Conservation (phyloP, 2,113 vertebrate species). For the Pycnonotus jocosus region DNA sequence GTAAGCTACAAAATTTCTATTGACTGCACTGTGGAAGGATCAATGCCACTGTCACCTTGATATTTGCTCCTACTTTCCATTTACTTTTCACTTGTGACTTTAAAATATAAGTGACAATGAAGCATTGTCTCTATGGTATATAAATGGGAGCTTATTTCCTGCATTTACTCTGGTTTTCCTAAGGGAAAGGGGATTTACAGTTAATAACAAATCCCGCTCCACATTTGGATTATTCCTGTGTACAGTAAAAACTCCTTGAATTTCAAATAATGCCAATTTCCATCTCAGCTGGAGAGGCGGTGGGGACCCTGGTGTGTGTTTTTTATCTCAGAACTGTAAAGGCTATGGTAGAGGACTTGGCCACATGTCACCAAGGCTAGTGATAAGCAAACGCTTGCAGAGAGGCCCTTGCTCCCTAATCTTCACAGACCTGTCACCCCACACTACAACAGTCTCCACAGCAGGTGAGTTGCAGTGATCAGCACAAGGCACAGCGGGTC, state of each 20-base stretch:
- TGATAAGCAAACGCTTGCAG: background rate
- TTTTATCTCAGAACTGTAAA: constrained; percentile 2
- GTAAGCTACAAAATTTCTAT: background rate
- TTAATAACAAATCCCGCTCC: constrained; percentile 54
- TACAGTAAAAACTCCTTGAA: constrained; percentile 52
- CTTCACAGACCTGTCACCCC: background rate
- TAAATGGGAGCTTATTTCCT: constrained; percentile 50
- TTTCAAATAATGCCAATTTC: constrained; percentile 57
- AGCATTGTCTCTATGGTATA: constrained; percentile 15
- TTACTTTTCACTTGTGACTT: constrained; percentile 49
- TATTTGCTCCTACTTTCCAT: constrained; percentile 42
- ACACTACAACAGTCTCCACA: background rate
- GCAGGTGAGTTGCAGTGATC: background rate
- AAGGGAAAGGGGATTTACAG: constrained; percentile 47
- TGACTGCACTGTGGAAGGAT: background rate
- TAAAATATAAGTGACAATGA: constrained; percentile 28
- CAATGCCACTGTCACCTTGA: constrained; percentile 1
- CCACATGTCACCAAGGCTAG: background rate
- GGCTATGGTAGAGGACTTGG: background rate
- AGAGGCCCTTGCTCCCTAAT: background rate
- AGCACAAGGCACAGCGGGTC: background rate
- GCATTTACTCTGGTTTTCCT: constrained; percentile 50
- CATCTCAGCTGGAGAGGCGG: background rate
- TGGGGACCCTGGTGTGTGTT: background rate
- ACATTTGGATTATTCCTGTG: constrained; percentile 52